A percentile compares a stretch with the other conserved stretches of the same genome.
These are phyloP conservation scores for Popillia japonica DNA, from an alignment of 1,140 invertebrate genomes.

Conservation along the genomic window DNA sequence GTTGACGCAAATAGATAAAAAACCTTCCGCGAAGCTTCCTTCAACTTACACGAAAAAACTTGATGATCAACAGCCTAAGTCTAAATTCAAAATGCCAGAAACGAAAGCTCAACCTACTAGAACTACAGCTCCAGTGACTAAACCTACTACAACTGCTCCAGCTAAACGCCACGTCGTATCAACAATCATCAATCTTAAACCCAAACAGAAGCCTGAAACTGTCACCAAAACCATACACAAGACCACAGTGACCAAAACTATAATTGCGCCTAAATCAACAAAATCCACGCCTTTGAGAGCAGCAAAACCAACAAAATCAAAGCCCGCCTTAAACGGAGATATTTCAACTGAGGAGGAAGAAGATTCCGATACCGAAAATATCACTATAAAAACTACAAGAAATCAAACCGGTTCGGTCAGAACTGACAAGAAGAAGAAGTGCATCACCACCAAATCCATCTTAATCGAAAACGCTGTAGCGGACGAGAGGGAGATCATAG, in stretches of 20 bases:
- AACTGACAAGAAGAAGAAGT: conserved; percentile 45
- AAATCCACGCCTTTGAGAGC: conserved; percentile 47
- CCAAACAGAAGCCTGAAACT: conserved; percentile 50
- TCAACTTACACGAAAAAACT: background rate
- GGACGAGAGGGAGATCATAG: conserved; percentile 64
- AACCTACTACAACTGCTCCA: background rate
- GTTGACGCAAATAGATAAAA: background rate
- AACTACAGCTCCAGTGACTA: background rate
- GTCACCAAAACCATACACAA: conserved; percentile 24
- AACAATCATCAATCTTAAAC: conserved; percentile 50
- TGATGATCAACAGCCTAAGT: conserved; percentile 32
- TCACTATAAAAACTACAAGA: conserved; percentile 28
- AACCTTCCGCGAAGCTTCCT: background rate
- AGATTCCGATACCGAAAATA: conserved; percentile 54
- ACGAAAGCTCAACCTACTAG: background rate
- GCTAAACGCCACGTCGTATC: conserved; percentile 51
- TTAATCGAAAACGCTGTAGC: conserved; percentile 53
- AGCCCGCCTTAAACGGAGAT: conserved; percentile 48
- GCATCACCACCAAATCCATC: conserved; percentile 58
- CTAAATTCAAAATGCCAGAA: background rate
- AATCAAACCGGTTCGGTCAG: background rate
- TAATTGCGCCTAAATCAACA: conserved; percentile 50
- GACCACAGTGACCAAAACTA: conserved; percentile 45
- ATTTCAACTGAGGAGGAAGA: conserved; percentile 47
- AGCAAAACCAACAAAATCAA: conserved; percentile 51